Percentiles rank a stretch among this genome's conserved stretches.
Conservation (phyloP, 2,797 vertebrate genomes). For the Chelon labrosus region DNA sequence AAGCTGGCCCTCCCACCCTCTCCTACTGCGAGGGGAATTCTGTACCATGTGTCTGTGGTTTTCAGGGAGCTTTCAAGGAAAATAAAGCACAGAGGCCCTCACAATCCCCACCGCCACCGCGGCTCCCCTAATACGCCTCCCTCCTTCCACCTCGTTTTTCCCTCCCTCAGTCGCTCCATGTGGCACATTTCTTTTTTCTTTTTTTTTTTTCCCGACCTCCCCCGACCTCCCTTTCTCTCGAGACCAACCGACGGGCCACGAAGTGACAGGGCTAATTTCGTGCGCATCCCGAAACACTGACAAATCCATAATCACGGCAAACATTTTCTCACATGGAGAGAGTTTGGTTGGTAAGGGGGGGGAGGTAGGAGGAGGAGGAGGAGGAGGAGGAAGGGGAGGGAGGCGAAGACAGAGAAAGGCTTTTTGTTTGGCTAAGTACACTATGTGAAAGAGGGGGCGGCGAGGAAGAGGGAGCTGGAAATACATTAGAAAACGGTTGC, state of each 20-base stretch:
- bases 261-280: constrained; percentile 55
- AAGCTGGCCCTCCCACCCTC: constrained; percentile 20
- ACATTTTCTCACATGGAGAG: constrained; percentile 47
- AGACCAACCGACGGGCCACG: constrained; percentile 22
- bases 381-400: constrained; percentile 21
- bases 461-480: constrained; percentile 61
- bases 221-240: constrained; percentile 45
- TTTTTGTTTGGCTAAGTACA: constrained; percentile 82
- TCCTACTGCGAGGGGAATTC: constrained; percentile 79
- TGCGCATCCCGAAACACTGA: constrained; percentile 45
- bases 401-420: constrained; percentile 67
- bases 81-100: constrained; percentile 80
- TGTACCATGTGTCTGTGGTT: constrained; percentile 85
- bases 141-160: constrained; percentile 3
- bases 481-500: constrained; percentile 70
- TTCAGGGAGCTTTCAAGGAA: constrained; percentile 84
- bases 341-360: background rate
- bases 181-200: constrained; percentile 53
- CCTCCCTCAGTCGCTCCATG: constrained; percentile 55
- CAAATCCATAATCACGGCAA: constrained; percentile 58
- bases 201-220: constrained; percentile 11
- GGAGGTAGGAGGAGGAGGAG: background rate
- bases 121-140: background rate
- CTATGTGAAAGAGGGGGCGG: constrained; percentile 73
- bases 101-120: constrained; percentile 36